Conservation (phyloP, 2,113 vertebrate genomes). For the Erinaceus europaeus region DNA sequence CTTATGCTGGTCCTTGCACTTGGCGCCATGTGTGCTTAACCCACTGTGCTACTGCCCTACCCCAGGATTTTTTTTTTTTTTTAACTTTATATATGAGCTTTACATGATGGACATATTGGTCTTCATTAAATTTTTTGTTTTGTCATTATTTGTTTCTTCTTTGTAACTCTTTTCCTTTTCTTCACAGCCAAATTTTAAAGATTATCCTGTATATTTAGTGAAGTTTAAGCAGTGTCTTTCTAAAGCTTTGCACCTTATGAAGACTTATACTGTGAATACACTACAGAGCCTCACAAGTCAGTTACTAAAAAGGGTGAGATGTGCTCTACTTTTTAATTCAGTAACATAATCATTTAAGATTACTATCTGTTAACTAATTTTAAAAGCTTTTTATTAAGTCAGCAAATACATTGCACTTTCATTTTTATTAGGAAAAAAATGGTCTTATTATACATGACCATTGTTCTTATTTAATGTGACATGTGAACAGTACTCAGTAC, state of each 20-base stretch:
- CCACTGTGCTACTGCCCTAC: background rate
- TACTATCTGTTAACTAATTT: background rate
- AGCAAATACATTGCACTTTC: background rate
- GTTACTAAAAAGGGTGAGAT: slow-evolving; percentile 91
- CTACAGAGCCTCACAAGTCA: slow-evolving; percentile 95
- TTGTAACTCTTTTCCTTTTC: slow-evolving; percentile 52
- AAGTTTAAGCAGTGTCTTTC: slow-evolving; percentile 98
- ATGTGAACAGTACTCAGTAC: background rate
- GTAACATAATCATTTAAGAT: background rate
- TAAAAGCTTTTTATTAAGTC: slow-evolving; percentile 1
- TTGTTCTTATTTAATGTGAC: slow-evolving; percentile 24
- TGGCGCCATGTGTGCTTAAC: background rate
- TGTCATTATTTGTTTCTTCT: slow-evolving; percentile 28
- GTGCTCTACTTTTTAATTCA: background rate
- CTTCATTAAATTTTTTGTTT: slow-evolving; percentile 28
- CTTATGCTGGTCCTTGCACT: no score
- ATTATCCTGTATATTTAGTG: slow-evolving; percentile 93
- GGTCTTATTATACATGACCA: background rate
- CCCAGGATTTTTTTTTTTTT: no score
- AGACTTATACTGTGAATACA: slow-evolving; percentile 92
- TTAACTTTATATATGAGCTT: background rate
- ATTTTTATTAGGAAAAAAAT: slow-evolving; percentile 29
- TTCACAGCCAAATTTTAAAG: slow-evolving; percentile 96
- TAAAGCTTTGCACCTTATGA: slow-evolving; percentile 97
- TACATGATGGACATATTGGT: background rate